Base-by-base conservation (phyloP, 2,797 vertebrate genomes). In the Nothura maculosa region DNA sequence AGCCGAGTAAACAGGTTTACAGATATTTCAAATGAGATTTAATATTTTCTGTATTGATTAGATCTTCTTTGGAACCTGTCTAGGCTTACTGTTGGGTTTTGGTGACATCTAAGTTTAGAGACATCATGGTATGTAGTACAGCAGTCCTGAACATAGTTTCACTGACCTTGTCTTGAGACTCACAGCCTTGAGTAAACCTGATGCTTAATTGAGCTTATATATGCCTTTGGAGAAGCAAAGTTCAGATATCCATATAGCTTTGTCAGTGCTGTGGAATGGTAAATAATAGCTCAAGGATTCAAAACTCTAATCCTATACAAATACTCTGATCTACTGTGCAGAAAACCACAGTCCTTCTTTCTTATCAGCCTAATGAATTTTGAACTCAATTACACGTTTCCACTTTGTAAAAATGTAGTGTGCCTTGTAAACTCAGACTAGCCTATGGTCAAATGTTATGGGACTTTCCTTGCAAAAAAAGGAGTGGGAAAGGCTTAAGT, bases 101-200 rank as follows among this genome's bases (percentile, higher is more conserved):
- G 55, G 20, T 25, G 36, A 34, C 24, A 48, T 43, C 30, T 64
- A 55, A 60, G 30, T 40, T 61, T 64, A 70, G 38, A 80, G 38
- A n/a, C 34, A 15, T 10, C 20, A 13, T 0, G 1, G 4, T 43
- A 22, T 43, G 66, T 88, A 32, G 27, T 40, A 24, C 21, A 38
- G 21, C 18, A 55, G 6, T 28, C 64, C 22, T 47, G 40, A 73
- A 42, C 32, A 10, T 34, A 21, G 38, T 19, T 9, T 60, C 15
- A 28, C 47, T 60, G 38, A 10, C 38, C 13, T 27, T 42, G 25
- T 7, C 27, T 62, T 73, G 67, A 62, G 20, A 54, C 17, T 70
- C 58, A 50, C 4, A 36, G 19, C 19, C 61, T n/a, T 55, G 27
- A 66, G 55, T 66, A 72, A 76, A 61, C 4, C n/a, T 5, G 22